Base-by-base conservation (phyloP, 2,888 invertebrate genomes). In the Limnephilus lunatus region DNA sequence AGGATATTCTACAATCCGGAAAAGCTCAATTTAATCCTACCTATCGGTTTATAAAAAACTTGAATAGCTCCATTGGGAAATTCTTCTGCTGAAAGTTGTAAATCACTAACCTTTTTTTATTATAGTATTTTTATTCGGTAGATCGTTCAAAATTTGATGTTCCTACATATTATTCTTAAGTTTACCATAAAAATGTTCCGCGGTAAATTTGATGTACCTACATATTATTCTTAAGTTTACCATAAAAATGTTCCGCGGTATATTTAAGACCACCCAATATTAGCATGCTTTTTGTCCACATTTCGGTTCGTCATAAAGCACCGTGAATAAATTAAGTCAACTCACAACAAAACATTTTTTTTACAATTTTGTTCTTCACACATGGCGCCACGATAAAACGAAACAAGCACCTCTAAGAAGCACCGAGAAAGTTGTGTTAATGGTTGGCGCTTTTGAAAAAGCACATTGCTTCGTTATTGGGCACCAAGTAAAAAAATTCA, bases 271-370 rank as follows among this genome's bases (percentile, higher is more conserved):
- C 88, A 88, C 88, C 88, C 88, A 88, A 88, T 80, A 48, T 39
- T 32, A 19, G 35, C 25, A 68, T 15, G 68, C 53, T 88, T 88
- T 31, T 88, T 88, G 88, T 88, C 88, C 88, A 80, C 68, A 48
- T 68, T 68, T 87, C 30, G n/a, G 87, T 87, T 31, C n/a, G 53
- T 48, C 87, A 87, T 87, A 87, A 14, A 32, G 48, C 87, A 25
- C 87, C 87, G 25, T 53, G 87, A 87, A 87, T 87, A 87, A 87
- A 48, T 87, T 87, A 87, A 68, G 48, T 85, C 85, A 48, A 68
- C 68, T 32, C 19, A 68, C 35, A 88, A 88, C 88, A 88, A 88
- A 53, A 88, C 68, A 48, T 86, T 86, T 30, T 44, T 30, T 44
- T 68, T 14, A 19, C n/a, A 68, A 53, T 68, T 68, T 68, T 31